Evolutionary conservation across 2,888 invertebrate genomes (phyloP), one percentile per base, ranked within the genome.

Genomic region (Hermaeophaga mercurialis): DNA sequence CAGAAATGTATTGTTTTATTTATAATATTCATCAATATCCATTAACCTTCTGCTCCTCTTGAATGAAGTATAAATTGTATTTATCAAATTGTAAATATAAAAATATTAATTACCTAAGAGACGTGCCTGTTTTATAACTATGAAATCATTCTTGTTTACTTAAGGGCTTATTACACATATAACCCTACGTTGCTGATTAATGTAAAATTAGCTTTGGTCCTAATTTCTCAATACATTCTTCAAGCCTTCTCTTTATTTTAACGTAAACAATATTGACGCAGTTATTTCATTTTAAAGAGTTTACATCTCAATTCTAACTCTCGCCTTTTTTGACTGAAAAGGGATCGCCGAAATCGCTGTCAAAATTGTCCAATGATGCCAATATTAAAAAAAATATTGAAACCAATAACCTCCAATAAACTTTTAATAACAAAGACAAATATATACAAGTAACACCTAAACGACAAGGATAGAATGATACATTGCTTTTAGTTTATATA

Each of bases 251-350:
- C n/a, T n/a, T 47, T n/a, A 26, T 47, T 47, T 47, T 31, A 36
- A 36, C 24, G 31, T 14, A 36, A 36, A 33, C 22, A 24, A 47
- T 22, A 33, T 47, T 36, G 47, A 36, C 24, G 11, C 34, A 47
- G 22, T 36, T 47, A 47, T 47, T 47, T 47, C 12, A 47, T 36
- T 47, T 47, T 36, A 47, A 36, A n/a, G n/a, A n/a, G n/a, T n/a
- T n/a, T n/a, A n/a, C n/a, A n/a, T n/a, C n/a, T n/a, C n/a, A n/a
- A n/a, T n/a, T n/a, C n/a, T n/a, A n/a, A n/a, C n/a, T n/a, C n/a
- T 22, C 14, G 5, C 28, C 28, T 28, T 28, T 28, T 28, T 28
- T 6, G 9, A 28, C 7, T n/a, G n/a, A n/a, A n/a, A n/a, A n/a
- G n/a, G n/a, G 22, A 22, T 4, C 22, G 4, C 22, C 7, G 28